phyloP scores from a whole-genome alignment of 1,140 invertebrate genomes.

The Chlorops oryzae region DNA sequence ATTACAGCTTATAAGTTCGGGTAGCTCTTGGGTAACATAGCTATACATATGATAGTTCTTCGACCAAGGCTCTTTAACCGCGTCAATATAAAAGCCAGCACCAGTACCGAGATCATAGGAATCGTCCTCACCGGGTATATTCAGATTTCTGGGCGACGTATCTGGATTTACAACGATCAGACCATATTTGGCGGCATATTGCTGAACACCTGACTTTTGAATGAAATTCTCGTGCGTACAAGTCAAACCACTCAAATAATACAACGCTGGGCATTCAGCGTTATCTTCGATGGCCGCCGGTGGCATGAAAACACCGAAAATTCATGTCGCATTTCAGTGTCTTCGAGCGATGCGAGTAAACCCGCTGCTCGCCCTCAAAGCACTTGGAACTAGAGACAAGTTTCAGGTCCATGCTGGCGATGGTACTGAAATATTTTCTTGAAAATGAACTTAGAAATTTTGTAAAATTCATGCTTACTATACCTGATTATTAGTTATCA shows the following conservation, averaged over 20 bases:
- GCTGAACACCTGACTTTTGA: slow-evolving; percentile 89
- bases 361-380: slow-evolving; percentile 45
- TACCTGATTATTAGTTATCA: too few relatives aligned
- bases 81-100: slow-evolving; percentile 95
- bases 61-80: slow-evolving; percentile 84
- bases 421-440: not conserved
- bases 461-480: too few relatives aligned
- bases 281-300: slow-evolving; percentile 63
- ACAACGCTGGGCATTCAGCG: slow-evolving; percentile 72
- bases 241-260: slow-evolving; percentile 89
- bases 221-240: slow-evolving; percentile 97
- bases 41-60: slow-evolving; percentile 94
- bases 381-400: slow-evolving; percentile 28
- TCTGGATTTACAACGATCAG: slow-evolving; percentile 81
- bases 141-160: slow-evolving; percentile 87
- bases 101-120: slow-evolving; percentile 90
- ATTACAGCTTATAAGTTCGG: slow-evolving; percentile 67
- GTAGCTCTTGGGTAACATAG: slow-evolving; percentile 89
- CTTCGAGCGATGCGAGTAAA: slow-evolving; percentile 75
- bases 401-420: slow-evolving; percentile 30
- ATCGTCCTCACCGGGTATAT: slow-evolving; percentile 85
- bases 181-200: slow-evolving; percentile 65
- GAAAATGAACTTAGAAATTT: too few relatives aligned
- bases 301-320: slow-evolving; percentile 85
- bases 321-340: slow-evolving; percentile 86